phyloP scores from a whole-genome alignment of 2,888 invertebrate genomes.

The Platycheirus rosarum region DNA sequence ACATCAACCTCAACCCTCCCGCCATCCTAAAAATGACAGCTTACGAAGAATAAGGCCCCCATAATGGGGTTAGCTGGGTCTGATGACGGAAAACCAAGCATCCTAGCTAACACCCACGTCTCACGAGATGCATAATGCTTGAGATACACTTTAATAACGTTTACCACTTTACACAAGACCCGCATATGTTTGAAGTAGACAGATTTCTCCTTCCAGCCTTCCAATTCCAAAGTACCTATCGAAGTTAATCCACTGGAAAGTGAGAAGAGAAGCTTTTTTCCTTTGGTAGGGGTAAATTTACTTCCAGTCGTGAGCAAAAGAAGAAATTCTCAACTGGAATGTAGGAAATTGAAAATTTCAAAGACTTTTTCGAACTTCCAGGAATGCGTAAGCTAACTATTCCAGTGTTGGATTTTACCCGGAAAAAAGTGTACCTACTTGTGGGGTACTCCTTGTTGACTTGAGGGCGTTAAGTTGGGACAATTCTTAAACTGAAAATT shows the following conservation, averaged over 20 bases:
- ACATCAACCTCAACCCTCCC: too few species aligned
- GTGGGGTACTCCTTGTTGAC: conserved; percentile 18
- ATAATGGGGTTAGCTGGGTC: conserved; percentile 37
- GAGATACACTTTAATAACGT: conserved; percentile 22
- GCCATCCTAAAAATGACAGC: conserved; percentile 12
- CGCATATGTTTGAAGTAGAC: conserved; percentile 45
- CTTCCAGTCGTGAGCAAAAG: not conserved
- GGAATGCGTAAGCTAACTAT: conserved; percentile 50
- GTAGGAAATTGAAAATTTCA: conserved; percentile 9
- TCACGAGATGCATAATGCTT: conserved; percentile 55
- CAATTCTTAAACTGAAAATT: conserved; percentile 9
- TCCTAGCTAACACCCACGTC: conserved; percentile 70
- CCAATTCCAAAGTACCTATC: not conserved
- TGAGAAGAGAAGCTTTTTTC: conserved; percentile 12
- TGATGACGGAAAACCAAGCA: conserved; percentile 65
- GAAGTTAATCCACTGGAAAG: conserved; percentile 4
- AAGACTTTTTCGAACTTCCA: conserved; percentile 60
- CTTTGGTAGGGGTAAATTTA: not conserved
- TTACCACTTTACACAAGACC: conserved; percentile 25
- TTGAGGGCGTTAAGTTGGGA: conserved; percentile 34
- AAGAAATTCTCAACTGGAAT: not conserved
- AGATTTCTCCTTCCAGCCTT: not conserved
- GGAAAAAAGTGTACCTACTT: conserved; percentile 31
- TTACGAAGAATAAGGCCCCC: not conserved
- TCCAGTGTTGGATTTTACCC: conserved; percentile 32